Evolutionary conservation across 2,113 vertebrate species (phyloP).

Genomic region (Agelaius phoeniceus): DNA sequence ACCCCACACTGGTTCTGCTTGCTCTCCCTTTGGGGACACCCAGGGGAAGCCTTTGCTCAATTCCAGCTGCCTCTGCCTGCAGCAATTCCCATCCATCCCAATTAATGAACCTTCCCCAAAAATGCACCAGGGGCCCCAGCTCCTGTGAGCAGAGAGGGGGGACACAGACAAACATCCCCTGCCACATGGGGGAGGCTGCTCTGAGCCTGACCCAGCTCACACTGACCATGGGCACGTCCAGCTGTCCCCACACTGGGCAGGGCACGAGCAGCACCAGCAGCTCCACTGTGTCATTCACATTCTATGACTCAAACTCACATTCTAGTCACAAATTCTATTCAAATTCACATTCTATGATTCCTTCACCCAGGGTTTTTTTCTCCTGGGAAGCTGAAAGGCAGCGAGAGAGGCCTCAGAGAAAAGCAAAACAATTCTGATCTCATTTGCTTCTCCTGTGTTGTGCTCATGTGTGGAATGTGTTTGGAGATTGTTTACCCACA

Average conservation of each 20-base stretch:
- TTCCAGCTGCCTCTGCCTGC: neutral
- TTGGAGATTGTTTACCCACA: no score
- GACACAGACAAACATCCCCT: neutral
- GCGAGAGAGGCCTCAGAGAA: no score
- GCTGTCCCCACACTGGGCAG: neutral
- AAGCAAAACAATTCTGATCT: no score
- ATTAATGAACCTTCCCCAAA: neutral
- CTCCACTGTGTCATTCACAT: no score
- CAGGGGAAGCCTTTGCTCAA: neutral
- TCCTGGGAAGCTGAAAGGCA: no score
- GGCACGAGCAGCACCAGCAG: neutral
- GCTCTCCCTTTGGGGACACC: neutral
- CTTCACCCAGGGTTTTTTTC: no score
- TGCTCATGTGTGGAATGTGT: no score
- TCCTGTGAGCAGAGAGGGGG: neutral
- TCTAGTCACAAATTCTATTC: no score
- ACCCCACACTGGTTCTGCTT: neutral
- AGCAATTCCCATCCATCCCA: neutral
- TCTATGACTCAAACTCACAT: no score
- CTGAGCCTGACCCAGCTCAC: neutral
- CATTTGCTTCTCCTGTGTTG: no score
- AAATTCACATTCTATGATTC: no score
- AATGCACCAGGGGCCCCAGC: neutral
- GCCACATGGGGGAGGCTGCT: neutral
- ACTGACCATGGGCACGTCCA: neutral